Conservation (phyloP, 2,888 invertebrate genomes). For the Margaritifera margaritifera region DNA sequence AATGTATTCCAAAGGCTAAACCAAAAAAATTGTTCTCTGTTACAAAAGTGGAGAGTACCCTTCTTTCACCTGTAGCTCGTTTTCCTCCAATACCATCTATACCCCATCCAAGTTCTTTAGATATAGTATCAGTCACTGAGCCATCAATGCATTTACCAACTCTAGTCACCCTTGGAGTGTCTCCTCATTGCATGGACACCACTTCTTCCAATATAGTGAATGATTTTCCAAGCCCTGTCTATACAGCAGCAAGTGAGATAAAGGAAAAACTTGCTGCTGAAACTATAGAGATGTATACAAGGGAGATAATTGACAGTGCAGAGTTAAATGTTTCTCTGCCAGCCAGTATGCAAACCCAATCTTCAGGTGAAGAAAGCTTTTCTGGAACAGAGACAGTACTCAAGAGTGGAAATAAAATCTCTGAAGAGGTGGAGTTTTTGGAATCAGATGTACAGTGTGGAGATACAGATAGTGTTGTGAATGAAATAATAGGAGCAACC, state of each 20-base stretch:
- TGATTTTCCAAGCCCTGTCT: neutral
- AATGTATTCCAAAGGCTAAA: slow-evolving; percentile 56
- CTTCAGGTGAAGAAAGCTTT: too few relatives aligned
- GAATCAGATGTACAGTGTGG: neutral
- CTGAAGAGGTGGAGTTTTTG: neutral
- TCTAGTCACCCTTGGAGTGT: neutral
- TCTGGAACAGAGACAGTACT: too few relatives aligned
- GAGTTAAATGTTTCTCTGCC: too few relatives aligned
- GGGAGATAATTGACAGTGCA: too few relatives aligned
- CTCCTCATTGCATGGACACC: slow-evolving; percentile 5
- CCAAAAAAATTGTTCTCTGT: slow-evolving; percentile 66
- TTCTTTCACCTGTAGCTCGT: neutral
- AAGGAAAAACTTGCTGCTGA: slow-evolving; percentile 14
- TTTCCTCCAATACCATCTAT: slow-evolving; percentile 4
- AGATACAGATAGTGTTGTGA: slow-evolving; percentile 8
- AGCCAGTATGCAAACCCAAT: too few relatives aligned
- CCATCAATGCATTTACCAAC: slow-evolving; percentile 5
- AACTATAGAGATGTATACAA: slow-evolving; percentile 1
- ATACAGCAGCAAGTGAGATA: slow-evolving; percentile 4
- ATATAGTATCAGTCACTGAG: neutral
- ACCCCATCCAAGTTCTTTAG: slow-evolving; percentile 1
- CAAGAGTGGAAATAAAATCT: neutral
- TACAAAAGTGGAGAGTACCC: slow-evolving; percentile 34
- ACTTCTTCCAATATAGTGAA: neutral
- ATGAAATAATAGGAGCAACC: neutral